Base-by-base conservation (phyloP, 2,797 vertebrate species). In the Cryptoblepharus egeriae region DNA sequence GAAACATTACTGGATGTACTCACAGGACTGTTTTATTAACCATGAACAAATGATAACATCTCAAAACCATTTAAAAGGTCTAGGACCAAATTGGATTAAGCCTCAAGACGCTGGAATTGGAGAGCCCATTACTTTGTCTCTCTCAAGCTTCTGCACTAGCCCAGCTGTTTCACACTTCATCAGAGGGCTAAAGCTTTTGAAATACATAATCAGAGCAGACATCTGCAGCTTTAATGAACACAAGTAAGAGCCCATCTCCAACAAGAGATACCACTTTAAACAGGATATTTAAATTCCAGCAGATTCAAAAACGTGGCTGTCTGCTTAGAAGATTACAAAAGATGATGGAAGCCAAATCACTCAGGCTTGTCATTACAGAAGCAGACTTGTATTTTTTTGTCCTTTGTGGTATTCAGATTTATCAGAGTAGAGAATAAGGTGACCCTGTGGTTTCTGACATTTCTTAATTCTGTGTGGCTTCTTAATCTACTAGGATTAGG, bases 211-310 rank as follows among this genome's bases (percentile, higher is more conserved):
- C 83, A 67, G 81, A 88, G 75, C 77, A 87, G 88, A 89, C 88
- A 90, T 80, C 90, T 87, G 85, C 85, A 83, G 89, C 80, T 82
- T 88, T 91, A 92, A 91, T 88, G 87, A 92, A 92, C 68, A 85
- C 2, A 6, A 91, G 88, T 84, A 88, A 90, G 5, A 5, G 84
- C 77, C 84, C 88, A 86, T 76, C 84, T 76, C 70, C 75, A 88
- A 90, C 88, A 92, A 92, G 64, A 94, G 88, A 82, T 11, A 1
- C 73, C 82, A 90, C 85, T 93, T 89, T 88, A 92, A 49, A 87
- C 69, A 82, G 80, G 71, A 75, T 83, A 90, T 88, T 92, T 88
- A 88, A 91, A 94, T 92, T 93, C 88, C 83, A 65, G 87, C 82
- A 61, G 77, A 73, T 90, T 89, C 58, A 92, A 88, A 79, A 83